These are phyloP conservation scores for Polietes domitor DNA, from an alignment of 2,888 invertebrate species.

Conservation along the genomic window DNA sequence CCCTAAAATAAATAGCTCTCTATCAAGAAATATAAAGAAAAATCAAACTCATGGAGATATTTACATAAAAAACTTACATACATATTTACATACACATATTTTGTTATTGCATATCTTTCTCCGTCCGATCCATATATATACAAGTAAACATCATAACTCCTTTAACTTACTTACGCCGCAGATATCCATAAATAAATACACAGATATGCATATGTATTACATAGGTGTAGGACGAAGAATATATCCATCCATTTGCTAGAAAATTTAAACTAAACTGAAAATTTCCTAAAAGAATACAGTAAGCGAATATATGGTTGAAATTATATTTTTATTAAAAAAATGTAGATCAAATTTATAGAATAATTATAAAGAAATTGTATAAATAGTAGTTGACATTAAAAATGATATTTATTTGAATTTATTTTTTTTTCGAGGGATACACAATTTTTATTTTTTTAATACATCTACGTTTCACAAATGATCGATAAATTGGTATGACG, in stretches of 20 bases:
- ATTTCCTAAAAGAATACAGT: slow-evolving; percentile 63
- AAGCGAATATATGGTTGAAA: slow-evolving; percentile 42
- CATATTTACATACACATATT: slow-evolving; percentile 37
- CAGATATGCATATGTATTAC: too few relatives aligned
- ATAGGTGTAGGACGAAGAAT: slow-evolving; percentile 40
- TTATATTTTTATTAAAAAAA: slow-evolving; percentile 36
- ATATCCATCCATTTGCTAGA: slow-evolving; percentile 66
- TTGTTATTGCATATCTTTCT: slow-evolving; percentile 62
- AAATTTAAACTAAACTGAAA: slow-evolving; percentile 47
- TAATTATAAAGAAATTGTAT: too few relatives aligned
- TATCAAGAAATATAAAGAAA: slow-evolving; percentile 23
- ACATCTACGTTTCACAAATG: too few relatives aligned
- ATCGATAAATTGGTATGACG: too few relatives aligned
- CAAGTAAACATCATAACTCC: not conserved
- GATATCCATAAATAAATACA: slow-evolving; percentile 29
- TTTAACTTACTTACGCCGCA: too few relatives aligned
- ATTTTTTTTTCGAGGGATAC: too few relatives aligned
- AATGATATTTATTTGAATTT: slow-evolving; percentile 60
- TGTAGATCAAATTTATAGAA: slow-evolving; percentile 2
- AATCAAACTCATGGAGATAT: not conserved
- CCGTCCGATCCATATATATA: slow-evolving; percentile 56
- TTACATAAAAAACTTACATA: not conserved
- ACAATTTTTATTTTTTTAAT: too few relatives aligned
- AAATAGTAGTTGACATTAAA: too few relatives aligned
- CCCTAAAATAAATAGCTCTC: not conserved